phyloP scores from a whole-genome alignment of 2,888 invertebrate genomes.

The Erebia aethiops region DNA sequence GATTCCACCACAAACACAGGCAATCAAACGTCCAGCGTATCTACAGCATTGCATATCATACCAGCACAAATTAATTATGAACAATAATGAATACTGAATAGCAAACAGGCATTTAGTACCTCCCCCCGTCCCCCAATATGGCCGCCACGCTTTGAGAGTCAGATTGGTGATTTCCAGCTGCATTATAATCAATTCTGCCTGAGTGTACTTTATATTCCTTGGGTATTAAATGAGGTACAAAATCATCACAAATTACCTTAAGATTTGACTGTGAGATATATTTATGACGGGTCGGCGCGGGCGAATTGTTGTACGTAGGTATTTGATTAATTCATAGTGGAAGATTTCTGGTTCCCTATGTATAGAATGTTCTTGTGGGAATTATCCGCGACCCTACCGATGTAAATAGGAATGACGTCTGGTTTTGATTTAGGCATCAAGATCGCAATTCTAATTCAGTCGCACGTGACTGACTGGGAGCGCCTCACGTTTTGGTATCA shows the following conservation, averaged over 20 bases:
- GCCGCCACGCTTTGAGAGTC: constrained; percentile 64
- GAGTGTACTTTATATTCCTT: constrained; percentile 79
- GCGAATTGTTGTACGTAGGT: constrained; percentile 46
- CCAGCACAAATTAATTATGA: constrained; percentile 27
- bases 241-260: constrained; percentile 81
- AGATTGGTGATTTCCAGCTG: constrained; percentile 70
- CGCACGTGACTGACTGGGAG: constrained; percentile 10
- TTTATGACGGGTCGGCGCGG: constrained; percentile 63
- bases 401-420: constrained; percentile 20
- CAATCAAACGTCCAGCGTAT: neutral
- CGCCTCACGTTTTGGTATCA: constrained; percentile 15
- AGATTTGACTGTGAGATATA: constrained; percentile 80
- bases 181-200: constrained; percentile 59
- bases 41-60: constrained; percentile 2
- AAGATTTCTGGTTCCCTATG: constrained; percentile 53
- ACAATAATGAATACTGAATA: constrained; percentile 39
- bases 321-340: constrained; percentile 62
- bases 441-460: neutral
- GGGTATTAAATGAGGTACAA: constrained; percentile 80
- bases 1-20: neutral
- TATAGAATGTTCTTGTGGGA: constrained; percentile 16
- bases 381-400: neutral
- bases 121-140: constrained; percentile 40
- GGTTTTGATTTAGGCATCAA: neutral
- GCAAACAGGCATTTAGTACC: constrained; percentile 18